Evolutionary conservation across 2,888 invertebrate species (phyloP), one percentile per base, ranked within the genome.

Genomic region (Pseudococcus viburni): DNA sequence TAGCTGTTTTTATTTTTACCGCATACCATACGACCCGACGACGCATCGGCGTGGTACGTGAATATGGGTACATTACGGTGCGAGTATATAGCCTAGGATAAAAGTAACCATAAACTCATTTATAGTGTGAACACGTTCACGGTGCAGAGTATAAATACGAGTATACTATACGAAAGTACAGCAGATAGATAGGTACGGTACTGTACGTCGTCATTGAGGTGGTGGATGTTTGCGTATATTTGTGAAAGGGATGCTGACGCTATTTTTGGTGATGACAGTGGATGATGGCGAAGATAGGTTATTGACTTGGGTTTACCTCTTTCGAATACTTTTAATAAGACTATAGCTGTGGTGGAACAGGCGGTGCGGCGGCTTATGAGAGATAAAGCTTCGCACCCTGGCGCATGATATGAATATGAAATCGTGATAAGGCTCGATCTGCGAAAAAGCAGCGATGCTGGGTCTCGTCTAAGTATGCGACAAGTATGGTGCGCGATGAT

Each of bases 251-350:
- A 85, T 59, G 85, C 59, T 59, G 55, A 5, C 17, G 51, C 51
- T 51, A 51, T 85, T 85, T 85, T 85, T 55, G 85, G 59, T 33
- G 85, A 85, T 64, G 85, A 85, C 26, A 85, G 59, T 64, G 15
- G 51, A 12, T 51, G 51, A 84, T 19, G 84, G 22, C 51, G 48
- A 48, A 51, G 84, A 84, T 85, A 85, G 85, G 85, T 85, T 85
- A 85, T 85, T 85, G 85, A 85, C 85, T 85, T 51, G 85, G 59
- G 39, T 59, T 85, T 39, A 59, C 59, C 85, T 51, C 59, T 39
- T 85, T 51, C 85, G 85, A 85, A 85, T 85, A 85, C 85, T 85
- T 85, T 85, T 85, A 85, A 85, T 85, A 85, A 85, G 85, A 59
- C 59, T 19, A 11, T 15, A 59, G 6, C 59, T 64, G 9, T 1